Conservation (phyloP, 2,113 vertebrate species). For the Coptodon bakossiorum region DNA sequence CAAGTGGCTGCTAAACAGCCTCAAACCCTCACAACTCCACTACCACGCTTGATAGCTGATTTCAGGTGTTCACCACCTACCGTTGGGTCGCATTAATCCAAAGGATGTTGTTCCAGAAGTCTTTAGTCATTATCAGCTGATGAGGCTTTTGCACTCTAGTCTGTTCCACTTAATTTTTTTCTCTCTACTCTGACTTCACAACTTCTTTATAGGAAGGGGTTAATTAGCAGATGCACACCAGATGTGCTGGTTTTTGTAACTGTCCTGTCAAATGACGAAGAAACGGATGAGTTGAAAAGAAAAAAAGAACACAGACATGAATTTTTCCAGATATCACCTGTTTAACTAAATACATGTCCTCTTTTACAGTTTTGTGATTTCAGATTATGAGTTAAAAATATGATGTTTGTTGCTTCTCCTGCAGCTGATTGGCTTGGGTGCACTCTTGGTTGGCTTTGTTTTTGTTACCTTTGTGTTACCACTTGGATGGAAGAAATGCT, state of each 20-base stretch:
- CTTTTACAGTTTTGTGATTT: background rate
- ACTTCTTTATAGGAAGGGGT: background rate
- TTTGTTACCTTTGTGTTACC: background rate
- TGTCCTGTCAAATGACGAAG: background rate
- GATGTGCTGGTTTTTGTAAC: background rate
- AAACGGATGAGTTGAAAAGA: background rate
- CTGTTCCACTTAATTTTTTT: background rate
- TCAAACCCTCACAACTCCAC: background rate
- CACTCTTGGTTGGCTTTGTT: background rate
- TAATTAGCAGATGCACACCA: background rate
- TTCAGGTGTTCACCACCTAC: background rate
- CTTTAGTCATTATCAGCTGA: background rate
- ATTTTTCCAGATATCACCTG: background rate
- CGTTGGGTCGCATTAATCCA: background rate
- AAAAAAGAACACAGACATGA: background rate
- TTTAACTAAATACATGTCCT: background rate
- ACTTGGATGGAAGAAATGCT: background rate
- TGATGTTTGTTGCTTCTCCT: background rate
- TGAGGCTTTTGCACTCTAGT: background rate
- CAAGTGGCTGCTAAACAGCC: background rate
- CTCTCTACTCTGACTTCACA: background rate
- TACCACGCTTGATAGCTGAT: fast-evolving
- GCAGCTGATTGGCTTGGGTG: background rate
- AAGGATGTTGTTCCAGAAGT: background rate
- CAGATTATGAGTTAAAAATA: background rate